Conservation (phyloP, 2,113 vertebrate species). For the Catharus fuscescens region DNA sequence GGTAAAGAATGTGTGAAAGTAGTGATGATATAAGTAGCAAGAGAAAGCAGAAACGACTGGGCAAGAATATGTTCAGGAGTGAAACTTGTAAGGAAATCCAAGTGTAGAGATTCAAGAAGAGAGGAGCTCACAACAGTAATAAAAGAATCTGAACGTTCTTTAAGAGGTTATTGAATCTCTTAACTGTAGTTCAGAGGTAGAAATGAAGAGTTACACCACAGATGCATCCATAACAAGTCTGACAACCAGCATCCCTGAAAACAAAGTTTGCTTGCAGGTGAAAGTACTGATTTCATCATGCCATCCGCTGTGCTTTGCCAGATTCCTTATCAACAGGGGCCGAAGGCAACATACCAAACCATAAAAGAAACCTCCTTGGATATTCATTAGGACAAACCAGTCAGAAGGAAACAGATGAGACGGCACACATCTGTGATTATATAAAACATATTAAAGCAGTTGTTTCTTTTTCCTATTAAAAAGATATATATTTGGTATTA, state of each 20-base stretch:
- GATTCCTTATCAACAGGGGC: constrained; percentile 35
- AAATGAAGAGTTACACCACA: constrained; percentile 20
- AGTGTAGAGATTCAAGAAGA: not conserved
- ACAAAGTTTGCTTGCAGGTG: constrained; percentile 46
- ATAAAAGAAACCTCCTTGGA: constrained; percentile 27
- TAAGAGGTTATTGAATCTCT: not conserved
- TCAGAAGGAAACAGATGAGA: constrained; percentile 38
- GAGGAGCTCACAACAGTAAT: not conserved
- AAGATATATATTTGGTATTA: not conserved
- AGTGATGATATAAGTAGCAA: not conserved
- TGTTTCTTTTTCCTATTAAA: not conserved
- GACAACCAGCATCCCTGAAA: constrained; percentile 20
- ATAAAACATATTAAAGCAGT: not conserved
- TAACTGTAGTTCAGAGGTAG: constrained; percentile 17
- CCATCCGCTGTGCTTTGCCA: not conserved
- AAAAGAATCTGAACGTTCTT: not conserved
- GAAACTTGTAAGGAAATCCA: not conserved
- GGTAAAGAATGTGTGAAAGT: not conserved
- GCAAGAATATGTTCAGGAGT: not conserved
- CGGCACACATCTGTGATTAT: not conserved
- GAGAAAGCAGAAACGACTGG: not conserved
- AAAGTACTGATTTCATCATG: constrained; percentile 50
- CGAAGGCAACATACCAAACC: constrained; percentile 51
- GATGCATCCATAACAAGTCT: not conserved
- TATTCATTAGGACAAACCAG: constrained; percentile 55